A percentile compares a stretch with the other conserved stretches of the same genome.
phyloP scores from a whole-genome alignment of 2,888 invertebrate species.

The Archips xylosteana region DNA sequence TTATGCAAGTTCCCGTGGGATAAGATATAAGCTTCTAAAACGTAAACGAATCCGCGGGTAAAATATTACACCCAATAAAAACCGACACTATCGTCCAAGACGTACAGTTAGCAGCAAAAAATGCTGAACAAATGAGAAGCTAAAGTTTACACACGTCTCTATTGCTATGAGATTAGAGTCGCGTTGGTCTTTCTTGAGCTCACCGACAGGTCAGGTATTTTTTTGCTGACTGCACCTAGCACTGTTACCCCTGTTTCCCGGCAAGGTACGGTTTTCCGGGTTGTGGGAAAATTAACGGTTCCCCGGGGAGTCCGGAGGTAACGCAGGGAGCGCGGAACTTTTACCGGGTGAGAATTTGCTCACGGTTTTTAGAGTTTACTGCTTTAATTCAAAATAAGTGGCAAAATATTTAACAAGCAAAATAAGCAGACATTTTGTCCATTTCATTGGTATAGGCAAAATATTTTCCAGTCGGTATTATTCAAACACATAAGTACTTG shows the following conservation, averaged over 20 bases:
- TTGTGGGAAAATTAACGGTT: conserved; percentile 36
- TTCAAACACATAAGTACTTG: no score
- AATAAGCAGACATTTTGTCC: no score
- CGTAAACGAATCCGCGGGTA: background rate
- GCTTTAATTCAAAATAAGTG: background rate
- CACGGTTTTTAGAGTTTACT: conserved; percentile 11
- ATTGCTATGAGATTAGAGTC: background rate
- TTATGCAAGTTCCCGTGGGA: background rate
- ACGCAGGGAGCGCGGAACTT: conserved; percentile 15
- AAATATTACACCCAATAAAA: conserved; percentile 1
- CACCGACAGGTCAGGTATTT: background rate
- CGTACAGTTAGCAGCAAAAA: background rate
- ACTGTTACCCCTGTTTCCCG: conserved; percentile 23
- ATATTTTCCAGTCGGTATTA: no score
- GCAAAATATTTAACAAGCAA: no score
- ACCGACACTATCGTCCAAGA: conserved; percentile 1
- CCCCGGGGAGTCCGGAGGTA: conserved; percentile 24
- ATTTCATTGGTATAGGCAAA: no score
- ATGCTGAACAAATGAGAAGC: background rate
- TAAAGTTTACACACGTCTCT: background rate
- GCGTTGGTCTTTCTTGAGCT: background rate
- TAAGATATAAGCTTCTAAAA: background rate
- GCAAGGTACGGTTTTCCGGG: conserved; percentile 17
- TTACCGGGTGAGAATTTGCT: conserved; percentile 23
- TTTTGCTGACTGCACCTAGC: conserved; percentile 10